Evolutionary conservation across 2,888 invertebrate species (phyloP).

Genomic region (Laothoe populi): DNA sequence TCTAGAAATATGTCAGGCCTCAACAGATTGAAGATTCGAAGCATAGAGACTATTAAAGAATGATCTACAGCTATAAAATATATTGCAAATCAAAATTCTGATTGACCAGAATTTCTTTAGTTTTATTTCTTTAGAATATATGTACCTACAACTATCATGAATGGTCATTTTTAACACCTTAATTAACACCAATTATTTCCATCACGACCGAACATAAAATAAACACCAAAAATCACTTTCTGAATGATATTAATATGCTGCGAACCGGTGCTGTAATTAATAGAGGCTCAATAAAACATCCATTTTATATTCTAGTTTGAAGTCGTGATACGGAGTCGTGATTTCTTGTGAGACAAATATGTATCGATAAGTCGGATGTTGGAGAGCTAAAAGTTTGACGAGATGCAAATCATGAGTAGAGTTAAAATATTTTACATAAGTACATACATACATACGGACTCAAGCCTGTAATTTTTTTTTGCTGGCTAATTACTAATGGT

Average conservation of each 20-base stretch:
- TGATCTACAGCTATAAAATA: no score
- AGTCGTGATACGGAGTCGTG: conserved; percentile 14
- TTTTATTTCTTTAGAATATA: not conserved
- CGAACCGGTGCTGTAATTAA: conserved; percentile 19
- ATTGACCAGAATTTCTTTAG: not conserved
- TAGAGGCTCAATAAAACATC: not conserved
- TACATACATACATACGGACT: no score
- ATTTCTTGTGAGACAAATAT: conserved; percentile 15
- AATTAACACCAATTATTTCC: conserved; percentile 3
- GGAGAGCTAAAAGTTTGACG: not conserved
- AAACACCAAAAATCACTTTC: conserved; percentile 19
- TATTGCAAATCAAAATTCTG: no score
- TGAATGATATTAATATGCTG: not conserved
- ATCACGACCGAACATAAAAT: conserved; percentile 9
- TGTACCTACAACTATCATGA: not conserved
- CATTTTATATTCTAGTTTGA: conserved; percentile 21
- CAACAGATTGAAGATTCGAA: no score
- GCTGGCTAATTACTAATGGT: no score
- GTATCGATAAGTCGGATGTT: not conserved
- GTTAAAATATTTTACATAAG: not conserved
- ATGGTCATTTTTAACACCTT: not conserved
- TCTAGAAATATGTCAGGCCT: no score
- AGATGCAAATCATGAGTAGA: conserved; percentile 3
- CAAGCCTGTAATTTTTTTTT: no score
- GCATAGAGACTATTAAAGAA: no score